Base-by-base conservation (phyloP, 2,888 invertebrate species). In the Panzeria rudis region DNA sequence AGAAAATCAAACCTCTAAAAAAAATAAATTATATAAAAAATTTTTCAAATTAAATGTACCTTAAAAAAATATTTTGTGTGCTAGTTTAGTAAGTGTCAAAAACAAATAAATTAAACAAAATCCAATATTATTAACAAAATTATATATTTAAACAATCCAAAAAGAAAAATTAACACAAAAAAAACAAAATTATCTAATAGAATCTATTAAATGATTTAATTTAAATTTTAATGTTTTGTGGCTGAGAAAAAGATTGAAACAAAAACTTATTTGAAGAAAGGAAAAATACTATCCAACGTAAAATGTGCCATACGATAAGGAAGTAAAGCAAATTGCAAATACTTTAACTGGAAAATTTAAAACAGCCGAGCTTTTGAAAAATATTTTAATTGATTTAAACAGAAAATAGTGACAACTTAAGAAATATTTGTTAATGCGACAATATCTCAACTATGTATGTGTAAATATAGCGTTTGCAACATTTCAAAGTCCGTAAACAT, bases 11-110 rank as follows among this genome's bases (percentile, higher is more conserved):
- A 78, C 41, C 73, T 75, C 73, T 78, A 61, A 71, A 71, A 76
- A 81, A 78, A 75, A 79, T 76, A 78, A 61, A 47, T 52, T 47
- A 62, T 44, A 61, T 35, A 72, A 54, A 50, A 73, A 50, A 71
- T 35, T 61, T 83, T 84, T 86, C 80, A 85, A 86, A 89, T 91
- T 88, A 89, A 90, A 90, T 91, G 91, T 91, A 91, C 91, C 91
- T 91, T 88, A 89, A 89, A 72, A 44, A 88, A 89, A 90, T 90
- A 90, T 90, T 91, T 91, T 91, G 90, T 91, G 90, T 91, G 90
- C 91, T 83, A 91, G 90, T 91, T 91, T 75, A 91, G 90, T 91
- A 91, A 91, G 91, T 91, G 89, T 90, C 89, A 90, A 89, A 90
- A 88, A 83, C 81, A 81, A 82, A 83, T 76, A 68, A 56, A n/a